These are phyloP conservation scores for Iphiclides podalirius DNA, from an alignment of 2,888 invertebrate species.

Conservation along the genomic window DNA sequence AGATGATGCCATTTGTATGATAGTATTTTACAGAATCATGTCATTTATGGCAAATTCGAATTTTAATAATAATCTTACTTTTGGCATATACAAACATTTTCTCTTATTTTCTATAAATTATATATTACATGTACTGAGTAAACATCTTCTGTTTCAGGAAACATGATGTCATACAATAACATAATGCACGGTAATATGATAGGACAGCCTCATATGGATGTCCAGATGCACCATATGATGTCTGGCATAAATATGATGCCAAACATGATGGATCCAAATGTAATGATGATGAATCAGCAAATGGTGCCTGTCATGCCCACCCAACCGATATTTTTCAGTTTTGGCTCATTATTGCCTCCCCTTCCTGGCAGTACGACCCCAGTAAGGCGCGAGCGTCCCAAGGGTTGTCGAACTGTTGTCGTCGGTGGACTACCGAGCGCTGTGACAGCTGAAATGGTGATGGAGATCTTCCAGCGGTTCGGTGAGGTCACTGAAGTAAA, in stretches of 20 bases:
- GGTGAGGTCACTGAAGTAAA: slow-evolving; percentile 68
- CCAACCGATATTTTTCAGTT: slow-evolving; percentile 78
- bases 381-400: slow-evolving; percentile 90
- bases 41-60: too few species aligned
- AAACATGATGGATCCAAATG: slow-evolving; percentile 79
- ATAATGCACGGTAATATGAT: slow-evolving; percentile 32
- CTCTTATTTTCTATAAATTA: too few species aligned
- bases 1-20: too few species aligned
- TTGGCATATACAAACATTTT: too few species aligned
- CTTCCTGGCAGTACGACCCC: slow-evolving; percentile 89
- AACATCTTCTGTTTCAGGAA: too few species aligned
- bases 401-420: slow-evolving; percentile 94
- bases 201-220: slow-evolving; percentile 38
- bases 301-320: slow-evolving; percentile 34
- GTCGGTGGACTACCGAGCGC: slow-evolving; percentile 95
- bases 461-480: slow-evolving; percentile 92
- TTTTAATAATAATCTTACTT: too few species aligned
- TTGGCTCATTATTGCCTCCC: slow-evolving; percentile 91
- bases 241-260: slow-evolving; percentile 39
- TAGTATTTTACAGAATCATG: too few species aligned
- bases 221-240: slow-evolving; percentile 37
- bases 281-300: slow-evolving; percentile 53
- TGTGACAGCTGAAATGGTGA: slow-evolving; percentile 88
- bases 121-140: too few species aligned
- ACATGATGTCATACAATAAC: slow-evolving; percentile 32